Percentiles rank a stretch among this genome's conserved stretches.
These are phyloP conservation scores for Trogon melanurus DNA, from an alignment of 2,113 vertebrate species.

Conservation along the genomic window DNA sequence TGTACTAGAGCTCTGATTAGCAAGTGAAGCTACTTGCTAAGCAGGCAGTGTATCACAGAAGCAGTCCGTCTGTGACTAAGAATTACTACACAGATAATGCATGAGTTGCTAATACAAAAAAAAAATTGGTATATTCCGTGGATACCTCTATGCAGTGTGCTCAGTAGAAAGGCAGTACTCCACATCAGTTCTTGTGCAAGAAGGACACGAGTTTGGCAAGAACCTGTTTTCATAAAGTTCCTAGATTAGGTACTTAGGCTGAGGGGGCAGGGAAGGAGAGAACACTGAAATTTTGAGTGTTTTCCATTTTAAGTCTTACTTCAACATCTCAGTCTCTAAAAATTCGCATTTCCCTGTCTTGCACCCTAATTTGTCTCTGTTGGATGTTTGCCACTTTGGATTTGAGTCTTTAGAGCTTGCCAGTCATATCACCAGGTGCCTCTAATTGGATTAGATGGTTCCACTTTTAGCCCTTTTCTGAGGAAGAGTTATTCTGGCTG, in stretches of 20 bases:
- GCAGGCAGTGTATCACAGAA: not conserved
- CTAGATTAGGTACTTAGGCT: not conserved
- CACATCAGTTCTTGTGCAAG: not conserved
- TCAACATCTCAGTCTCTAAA: not conserved
- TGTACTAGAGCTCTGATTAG: not conserved
- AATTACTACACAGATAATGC: not conserved
- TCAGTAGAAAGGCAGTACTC: not conserved
- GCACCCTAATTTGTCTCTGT: not conserved
- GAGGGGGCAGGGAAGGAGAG: not conserved
- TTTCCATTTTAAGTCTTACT: not conserved
- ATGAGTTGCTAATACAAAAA: not conserved
- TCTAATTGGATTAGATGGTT: not conserved
- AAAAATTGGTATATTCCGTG: not conserved
- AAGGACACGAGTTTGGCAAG: not conserved
- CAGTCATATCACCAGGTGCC: not conserved
- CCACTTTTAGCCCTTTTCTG: not conserved
- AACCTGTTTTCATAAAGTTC: not conserved
- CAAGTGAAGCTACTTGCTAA: not conserved
- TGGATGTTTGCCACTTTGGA: not conserved
- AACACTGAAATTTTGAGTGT: not conserved
- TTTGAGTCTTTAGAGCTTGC: not conserved
- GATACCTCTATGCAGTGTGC: rapidly evolving
- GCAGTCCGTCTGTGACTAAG: not conserved
- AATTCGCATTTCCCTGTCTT: not conserved
- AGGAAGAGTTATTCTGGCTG: not conserved